Evolutionary conservation across 2,113 vertebrate genomes (phyloP).

Genomic region (Ochotona curzoniae): DNA sequence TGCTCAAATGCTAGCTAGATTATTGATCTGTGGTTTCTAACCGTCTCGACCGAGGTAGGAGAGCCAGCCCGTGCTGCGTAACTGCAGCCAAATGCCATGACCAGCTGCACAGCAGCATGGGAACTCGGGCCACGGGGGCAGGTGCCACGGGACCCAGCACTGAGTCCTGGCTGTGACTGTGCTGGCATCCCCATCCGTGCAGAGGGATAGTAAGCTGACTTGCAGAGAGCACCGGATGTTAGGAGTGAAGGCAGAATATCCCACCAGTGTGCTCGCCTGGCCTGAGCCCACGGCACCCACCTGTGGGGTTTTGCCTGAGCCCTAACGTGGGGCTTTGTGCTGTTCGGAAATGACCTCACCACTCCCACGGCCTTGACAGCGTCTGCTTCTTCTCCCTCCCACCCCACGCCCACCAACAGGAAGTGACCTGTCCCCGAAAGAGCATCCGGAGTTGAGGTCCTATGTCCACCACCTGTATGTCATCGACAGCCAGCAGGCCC

Average conservation of each 20-base stretch:
- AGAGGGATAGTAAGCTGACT: too few species aligned
- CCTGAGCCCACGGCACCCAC: not conserved
- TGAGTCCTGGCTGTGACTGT: not conserved
- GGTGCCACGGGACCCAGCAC: rapidly evolving
- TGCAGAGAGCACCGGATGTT: not conserved
- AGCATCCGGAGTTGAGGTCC: constrained; percentile 92
- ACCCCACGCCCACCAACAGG: constrained; percentile 83
- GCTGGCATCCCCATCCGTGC: not conserved
- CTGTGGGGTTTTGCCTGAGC: not conserved
- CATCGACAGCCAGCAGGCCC: constrained; percentile 98
- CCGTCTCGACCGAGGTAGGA: too few species aligned
- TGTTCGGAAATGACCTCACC: not conserved
- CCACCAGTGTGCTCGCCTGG: not conserved
- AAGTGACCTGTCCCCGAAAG: constrained; percentile 91
- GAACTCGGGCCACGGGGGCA: rapidly evolving
- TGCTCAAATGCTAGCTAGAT: not conserved
- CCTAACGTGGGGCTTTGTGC: not conserved
- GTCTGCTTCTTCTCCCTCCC: constrained; percentile 75
- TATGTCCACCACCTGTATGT: constrained; percentile 93
- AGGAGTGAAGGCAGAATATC: not conserved
- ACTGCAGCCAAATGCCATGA: not conserved
- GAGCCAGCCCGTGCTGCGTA: not conserved
- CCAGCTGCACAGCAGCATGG: rapidly evolving
- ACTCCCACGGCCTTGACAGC: not conserved
- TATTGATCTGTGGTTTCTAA: not conserved